phyloP scores from a whole-genome alignment of 2,113 vertebrate species.

The Colistium nudipinnis region DNA sequence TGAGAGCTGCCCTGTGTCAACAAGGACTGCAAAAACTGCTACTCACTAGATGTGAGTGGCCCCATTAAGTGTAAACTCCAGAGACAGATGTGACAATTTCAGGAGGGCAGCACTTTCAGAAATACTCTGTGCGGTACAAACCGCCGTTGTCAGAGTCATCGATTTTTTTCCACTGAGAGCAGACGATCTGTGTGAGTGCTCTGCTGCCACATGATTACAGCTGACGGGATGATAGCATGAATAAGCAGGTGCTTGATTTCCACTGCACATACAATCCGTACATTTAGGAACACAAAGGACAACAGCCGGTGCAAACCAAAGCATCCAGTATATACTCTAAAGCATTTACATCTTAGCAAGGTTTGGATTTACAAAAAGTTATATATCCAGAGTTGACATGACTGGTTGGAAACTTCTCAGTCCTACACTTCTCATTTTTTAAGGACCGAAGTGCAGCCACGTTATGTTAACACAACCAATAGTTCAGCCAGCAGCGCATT shows the following conservation, averaged over 20 bases:
- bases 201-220: no score
- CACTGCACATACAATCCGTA: constrained; percentile 1
- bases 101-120: not conserved
- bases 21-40: no score
- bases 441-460: not conserved
- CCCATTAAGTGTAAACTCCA: not conserved
- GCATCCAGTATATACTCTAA: not conserved
- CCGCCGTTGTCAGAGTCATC: no score
- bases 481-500: not conserved
- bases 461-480: not conserved
- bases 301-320: constrained; percentile 38
- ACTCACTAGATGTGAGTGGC: no score
- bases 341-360: constrained; percentile 7
- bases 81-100: not conserved
- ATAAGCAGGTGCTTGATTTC: not conserved
- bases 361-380: not conserved
- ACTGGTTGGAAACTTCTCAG: not conserved
- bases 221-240: not conserved
- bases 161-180: no score
- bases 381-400: not conserved
- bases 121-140: not conserved
- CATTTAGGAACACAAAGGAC: constrained; percentile 30
- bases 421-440: no score
- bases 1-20: no score
- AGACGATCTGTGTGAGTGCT: not conserved